Evolutionary conservation across 2,888 invertebrate species (phyloP), one percentile per base, ranked within the genome.

Genomic region (Trypoxylon attenuatum): DNA sequence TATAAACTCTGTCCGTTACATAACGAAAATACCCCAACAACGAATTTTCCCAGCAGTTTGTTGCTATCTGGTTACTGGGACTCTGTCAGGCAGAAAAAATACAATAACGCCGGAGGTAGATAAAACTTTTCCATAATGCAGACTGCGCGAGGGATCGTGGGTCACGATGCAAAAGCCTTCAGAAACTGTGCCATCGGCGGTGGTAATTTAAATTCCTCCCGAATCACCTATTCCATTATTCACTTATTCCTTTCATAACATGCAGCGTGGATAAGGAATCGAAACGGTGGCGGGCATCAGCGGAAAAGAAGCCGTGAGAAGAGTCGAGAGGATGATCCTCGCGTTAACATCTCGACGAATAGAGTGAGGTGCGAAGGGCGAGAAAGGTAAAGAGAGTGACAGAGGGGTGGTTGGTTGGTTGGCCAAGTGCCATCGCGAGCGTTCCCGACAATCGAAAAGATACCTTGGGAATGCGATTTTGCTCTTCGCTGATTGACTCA

Each of bases 201-300:
- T 29, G 38, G 45, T 45, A 53, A 57, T 62, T 62, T 63, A 63
- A 57, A 52, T 57, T 63, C 43, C 21, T 45, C 6, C 15, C 23
- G 43, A 39, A 46, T 13, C 23, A 38, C 22, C 65, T 45, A 33
- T 22, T 57, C 29, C 56, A 66, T 66, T 66, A 63, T 66, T 63
- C 65, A 57, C 23, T 21, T 38, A 22, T 15, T 6, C 25, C 19
- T 15, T 41, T 51, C 51, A 42, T 55, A 55, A 51, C 21, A 5
- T 10, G 46, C 45, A 33, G 8, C 50, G n/a, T n/a, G 53, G 39
- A 57, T 57, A 57, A 45, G 15, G 39, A 25, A 52, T 38, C 56
- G 45, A 50, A 51, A n/a, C n/a, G n/a, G n/a, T 10, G 13, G 5
- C 33, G 33, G 13, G 33, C 25, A 8, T 13, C 13, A 10, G n/a